A percentile compares a stretch with the other conserved stretches of the same genome.
Evolutionary conservation across 92 coral and sea anemone species (phyloP).

Genomic region (Phenganax subtilis): DNA sequence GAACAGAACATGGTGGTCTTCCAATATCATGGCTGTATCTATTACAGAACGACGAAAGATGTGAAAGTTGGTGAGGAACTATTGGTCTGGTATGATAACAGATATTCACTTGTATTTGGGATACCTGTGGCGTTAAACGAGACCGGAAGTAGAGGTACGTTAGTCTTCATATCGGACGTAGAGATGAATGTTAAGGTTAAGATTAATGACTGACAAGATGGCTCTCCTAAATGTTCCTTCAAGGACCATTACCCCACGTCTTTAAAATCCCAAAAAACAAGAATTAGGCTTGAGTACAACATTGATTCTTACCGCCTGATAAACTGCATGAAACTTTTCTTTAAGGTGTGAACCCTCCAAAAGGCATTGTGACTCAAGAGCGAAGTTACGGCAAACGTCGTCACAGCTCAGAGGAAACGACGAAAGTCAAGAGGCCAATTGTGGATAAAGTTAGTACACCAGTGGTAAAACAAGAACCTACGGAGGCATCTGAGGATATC

Average conservation of each 20-base stretch:
- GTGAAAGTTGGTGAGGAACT: constrained; percentile 89
- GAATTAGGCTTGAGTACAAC: too few relatives aligned
- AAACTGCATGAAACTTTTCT: too few relatives aligned
- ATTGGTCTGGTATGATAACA: constrained; percentile 91
- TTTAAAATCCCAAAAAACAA: too few relatives aligned
- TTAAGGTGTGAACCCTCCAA: constrained; percentile 94
- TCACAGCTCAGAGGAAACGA: constrained; percentile 46
- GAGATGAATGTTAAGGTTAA: not conserved
- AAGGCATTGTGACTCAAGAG: constrained; percentile 91
- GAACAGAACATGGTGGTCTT: constrained; percentile 99
- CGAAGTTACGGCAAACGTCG: constrained; percentile 65
- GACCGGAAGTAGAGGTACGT: constrained; percentile 75
- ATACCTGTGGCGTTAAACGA: constrained; percentile 91
- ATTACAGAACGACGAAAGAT: constrained; percentile 88
- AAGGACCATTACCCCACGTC: too few relatives aligned
- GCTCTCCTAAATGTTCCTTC: not conserved
- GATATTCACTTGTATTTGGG: constrained; percentile 95
- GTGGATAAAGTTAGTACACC: constrained; percentile 56
- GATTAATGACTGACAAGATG: not conserved
- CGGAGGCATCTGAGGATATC: constrained; percentile 48
- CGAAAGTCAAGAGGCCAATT: constrained; percentile 57
- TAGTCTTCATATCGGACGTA: not conserved
- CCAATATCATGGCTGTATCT: constrained; percentile 97
- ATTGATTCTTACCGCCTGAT: too few relatives aligned
- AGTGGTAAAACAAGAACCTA: constrained; percentile 50